These are phyloP conservation scores for Chrosomus eos DNA, from an alignment of 2,797 vertebrate species.

Conservation along the genomic window DNA sequence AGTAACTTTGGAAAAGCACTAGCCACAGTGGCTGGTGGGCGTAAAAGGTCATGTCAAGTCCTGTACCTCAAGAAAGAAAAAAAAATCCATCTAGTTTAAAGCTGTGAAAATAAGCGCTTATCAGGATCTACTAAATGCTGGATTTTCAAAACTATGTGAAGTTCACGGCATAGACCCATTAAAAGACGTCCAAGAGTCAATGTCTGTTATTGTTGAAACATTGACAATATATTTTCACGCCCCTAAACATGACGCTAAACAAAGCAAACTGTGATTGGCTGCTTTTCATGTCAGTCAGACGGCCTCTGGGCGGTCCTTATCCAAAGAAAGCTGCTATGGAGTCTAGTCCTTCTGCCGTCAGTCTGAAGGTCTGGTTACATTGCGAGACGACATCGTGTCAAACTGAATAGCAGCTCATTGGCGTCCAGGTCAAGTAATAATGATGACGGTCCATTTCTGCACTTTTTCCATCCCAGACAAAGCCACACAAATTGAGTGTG, in stretches of 20 bases:
- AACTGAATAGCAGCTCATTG: not conserved
- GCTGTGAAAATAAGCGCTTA: too few relatives aligned
- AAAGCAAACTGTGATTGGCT: not conserved
- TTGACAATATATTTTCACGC: not conserved
- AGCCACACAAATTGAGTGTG: not conserved
- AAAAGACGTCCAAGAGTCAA: not conserved
- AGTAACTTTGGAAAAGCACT: too few relatives aligned
- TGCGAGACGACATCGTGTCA: not conserved
- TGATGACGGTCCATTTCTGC: not conserved
- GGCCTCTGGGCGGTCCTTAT: not conserved
- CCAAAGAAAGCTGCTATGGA: not conserved
- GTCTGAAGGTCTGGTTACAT: not conserved
- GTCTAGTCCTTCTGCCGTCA: not conserved
- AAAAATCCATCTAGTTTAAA: too few relatives aligned
- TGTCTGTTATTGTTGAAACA: not conserved
- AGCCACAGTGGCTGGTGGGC: too few relatives aligned
- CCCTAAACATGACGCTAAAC: not conserved
- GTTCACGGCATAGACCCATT: not conserved
- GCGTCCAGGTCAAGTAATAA: not conserved
- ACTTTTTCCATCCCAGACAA: not conserved
- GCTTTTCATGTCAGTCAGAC: not conserved
- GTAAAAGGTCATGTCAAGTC: too few relatives aligned
- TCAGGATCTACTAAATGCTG: not conserved
- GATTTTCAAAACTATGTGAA: not conserved
- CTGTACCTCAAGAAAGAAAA: not conserved